Base-by-base conservation (phyloP, 2,888 invertebrate genomes). In the Heliconius charithonia region DNA sequence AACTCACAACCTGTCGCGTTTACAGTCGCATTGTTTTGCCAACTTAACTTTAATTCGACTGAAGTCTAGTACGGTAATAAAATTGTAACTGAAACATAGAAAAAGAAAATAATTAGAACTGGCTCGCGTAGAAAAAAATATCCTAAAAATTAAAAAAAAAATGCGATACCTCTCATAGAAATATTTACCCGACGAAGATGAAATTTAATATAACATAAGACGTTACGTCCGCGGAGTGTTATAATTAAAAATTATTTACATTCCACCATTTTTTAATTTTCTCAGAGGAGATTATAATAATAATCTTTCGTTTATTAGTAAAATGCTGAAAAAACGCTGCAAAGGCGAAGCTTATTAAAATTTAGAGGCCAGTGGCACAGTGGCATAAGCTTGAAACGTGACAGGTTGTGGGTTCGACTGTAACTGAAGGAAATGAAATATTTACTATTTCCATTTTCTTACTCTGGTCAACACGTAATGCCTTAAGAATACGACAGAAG, bases 171-270 rank as follows among this genome's bases (percentile, higher is more conserved):
- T 22, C 37, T 67, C n/a, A 37, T 0, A 12, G 13, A 69, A 45
- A 25, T 41, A 41, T 41, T 69, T 41, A 45, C 25, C 16, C 69
- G 16, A 25, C 45, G 69, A 45, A 45, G 41, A 41, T 69, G 69
- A 69, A 45, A 69, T 45, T 69, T 69, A 19, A 45, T 69, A 69
- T 69, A 41, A 45, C 41, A 45, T 45, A 19, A 69, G 41, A 69
- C 19, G 69, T 27, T 25, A 69, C 69, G 25, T 69, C 41, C 69
- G 19, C 45, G 9, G 16, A 25, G 41, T 69, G 25, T 13, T 25
- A 9, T 69, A 67, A 67, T 69, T 45, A 69, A 69, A 69, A 41
- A 25, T 41, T 69, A 41, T 45, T 37, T 67, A n/a, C 37, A 67
- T 16, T 45, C 37, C 25, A 12, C 7, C 69, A 41, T 25, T 4